Conservation (phyloP, 2,888 invertebrate species). For the Helleia helle region DNA sequence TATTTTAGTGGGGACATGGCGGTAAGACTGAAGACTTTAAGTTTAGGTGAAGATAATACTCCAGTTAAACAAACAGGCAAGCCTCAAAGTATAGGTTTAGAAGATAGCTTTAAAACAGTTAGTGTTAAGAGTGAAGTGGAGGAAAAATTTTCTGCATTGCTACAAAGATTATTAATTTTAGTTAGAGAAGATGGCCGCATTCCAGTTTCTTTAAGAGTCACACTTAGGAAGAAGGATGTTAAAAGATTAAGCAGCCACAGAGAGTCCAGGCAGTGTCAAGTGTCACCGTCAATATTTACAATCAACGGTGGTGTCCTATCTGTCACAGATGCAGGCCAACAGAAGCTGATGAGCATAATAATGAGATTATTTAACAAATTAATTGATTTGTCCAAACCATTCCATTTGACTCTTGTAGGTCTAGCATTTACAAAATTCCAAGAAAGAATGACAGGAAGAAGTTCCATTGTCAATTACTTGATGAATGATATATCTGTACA, state of each 20-base stretch:
- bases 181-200: slow-evolving; percentile 85
- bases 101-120: slow-evolving; percentile 84
- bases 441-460: slow-evolving; percentile 78
- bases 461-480: slow-evolving; percentile 83
- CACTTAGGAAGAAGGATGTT: slow-evolving; percentile 81
- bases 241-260: slow-evolving; percentile 79
- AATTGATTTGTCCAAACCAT: slow-evolving; percentile 81
- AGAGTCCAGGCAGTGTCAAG: slow-evolving; percentile 83
- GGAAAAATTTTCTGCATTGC: slow-evolving; percentile 79
- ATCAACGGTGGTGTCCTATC: slow-evolving; percentile 60
- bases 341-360: slow-evolving; percentile 79
- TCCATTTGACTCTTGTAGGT: slow-evolving; percentile 86
- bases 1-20: slow-evolving; percentile 81
- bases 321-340: slow-evolving; percentile 70
- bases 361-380: slow-evolving; percentile 85
- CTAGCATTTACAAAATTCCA: slow-evolving; percentile 87
- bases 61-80: slow-evolving; percentile 83
- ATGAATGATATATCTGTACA: slow-evolving; percentile 86
- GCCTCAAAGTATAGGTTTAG: slow-evolving; percentile 85
- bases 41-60: slow-evolving; percentile 83
- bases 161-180: slow-evolving; percentile 80
- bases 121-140: slow-evolving; percentile 82
- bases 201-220: slow-evolving; percentile 83
- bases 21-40: slow-evolving; percentile 78
- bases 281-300: slow-evolving; percentile 78